Evolutionary conservation across 2,888 invertebrate species (phyloP).

Genomic region (Aporophyla nigra): DNA sequence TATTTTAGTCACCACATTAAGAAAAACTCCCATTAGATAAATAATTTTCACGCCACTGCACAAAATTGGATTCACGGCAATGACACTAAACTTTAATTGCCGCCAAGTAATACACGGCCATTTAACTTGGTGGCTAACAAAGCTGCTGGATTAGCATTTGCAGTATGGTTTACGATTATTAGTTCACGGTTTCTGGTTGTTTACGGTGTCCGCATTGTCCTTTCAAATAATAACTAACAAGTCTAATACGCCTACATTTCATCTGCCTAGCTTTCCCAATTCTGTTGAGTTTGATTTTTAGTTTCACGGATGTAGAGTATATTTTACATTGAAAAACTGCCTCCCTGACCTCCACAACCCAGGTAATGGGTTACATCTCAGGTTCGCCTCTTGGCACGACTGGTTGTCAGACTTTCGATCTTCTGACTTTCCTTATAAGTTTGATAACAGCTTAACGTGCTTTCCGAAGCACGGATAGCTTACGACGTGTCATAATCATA

Average conservation of each 20-base stretch:
- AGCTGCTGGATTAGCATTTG: constrained; percentile 16
- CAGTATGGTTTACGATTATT: constrained; percentile 25
- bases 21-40: neutral
- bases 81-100: constrained; percentile 8
- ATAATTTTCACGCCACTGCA: neutral
- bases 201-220: neutral
- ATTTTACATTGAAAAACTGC: neutral
- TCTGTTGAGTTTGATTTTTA: too few species aligned
- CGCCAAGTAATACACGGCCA: neutral
- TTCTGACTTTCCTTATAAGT: neutral
- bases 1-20: neutral
- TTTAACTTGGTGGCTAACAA: constrained; percentile 14
- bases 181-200: neutral
- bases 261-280: neutral
- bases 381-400: neutral
- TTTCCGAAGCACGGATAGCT: neutral
- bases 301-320: too few species aligned
- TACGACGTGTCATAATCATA: too few species aligned
- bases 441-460: neutral
- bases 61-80: neutral
- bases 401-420: neutral
- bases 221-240: neutral
- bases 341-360: neutral
- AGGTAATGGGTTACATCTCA: neutral
- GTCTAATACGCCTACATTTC: neutral